Percentiles rank a stretch among this genome's conserved stretches.
These are phyloP conservation scores for Glomeris maerens DNA, from an alignment of 1,140 invertebrate species.

Conservation along the genomic window DNA sequence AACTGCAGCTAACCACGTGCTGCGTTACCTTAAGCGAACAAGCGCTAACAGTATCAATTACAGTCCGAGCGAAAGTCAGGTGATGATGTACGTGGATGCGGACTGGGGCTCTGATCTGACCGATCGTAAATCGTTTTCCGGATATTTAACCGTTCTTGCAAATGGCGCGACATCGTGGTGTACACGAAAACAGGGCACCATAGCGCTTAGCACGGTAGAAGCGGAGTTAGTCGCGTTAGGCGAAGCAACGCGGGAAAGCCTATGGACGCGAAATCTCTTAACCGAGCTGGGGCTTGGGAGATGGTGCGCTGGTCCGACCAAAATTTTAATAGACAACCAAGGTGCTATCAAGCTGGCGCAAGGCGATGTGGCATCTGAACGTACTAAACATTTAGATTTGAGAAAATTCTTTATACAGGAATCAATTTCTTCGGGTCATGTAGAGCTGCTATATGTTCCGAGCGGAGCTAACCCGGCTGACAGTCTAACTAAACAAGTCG, in stretches of 20 bases:
- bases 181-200: constrained; percentile 34
- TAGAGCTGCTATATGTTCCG: constrained; percentile 9
- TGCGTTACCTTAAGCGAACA: neutral
- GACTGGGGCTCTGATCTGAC: no score
- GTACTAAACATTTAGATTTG: constrained; percentile 23
- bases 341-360: constrained; percentile 20
- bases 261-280: constrained; percentile 25
- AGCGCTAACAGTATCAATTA: neutral
- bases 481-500: constrained; percentile 19
- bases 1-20: neutral
- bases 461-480: constrained; percentile 39
- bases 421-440: constrained; percentile 27
- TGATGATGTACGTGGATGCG: no score
- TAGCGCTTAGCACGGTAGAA: constrained; percentile 32
- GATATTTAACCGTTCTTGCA: constrained; percentile 25
- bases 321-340: constrained; percentile 23
- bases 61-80: no score
- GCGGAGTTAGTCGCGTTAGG: constrained; percentile 33
- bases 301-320: constrained; percentile 12
- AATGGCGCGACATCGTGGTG: constrained; percentile 34
- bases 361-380: no score
- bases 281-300: neutral
- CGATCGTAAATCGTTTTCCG: constrained; percentile 21
- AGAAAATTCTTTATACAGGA: constrained; percentile 24
- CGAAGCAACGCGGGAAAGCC: constrained; percentile 27